Evolutionary conservation across 2,113 vertebrate genomes (phyloP), one percentile per base, ranked within the genome.

Genomic region (Dipodomys spectabilis): DNA sequence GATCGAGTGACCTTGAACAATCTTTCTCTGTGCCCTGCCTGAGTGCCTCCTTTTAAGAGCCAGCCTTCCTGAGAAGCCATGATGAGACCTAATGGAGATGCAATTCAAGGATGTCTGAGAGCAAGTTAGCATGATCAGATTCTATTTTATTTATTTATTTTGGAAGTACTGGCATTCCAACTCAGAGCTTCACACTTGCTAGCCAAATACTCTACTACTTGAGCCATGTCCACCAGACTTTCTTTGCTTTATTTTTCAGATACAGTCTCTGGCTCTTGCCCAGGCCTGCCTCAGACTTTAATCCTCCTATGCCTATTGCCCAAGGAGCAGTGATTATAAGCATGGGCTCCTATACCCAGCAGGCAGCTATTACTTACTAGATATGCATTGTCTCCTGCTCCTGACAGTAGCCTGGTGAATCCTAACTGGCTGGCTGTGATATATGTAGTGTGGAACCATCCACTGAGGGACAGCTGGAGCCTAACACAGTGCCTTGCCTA

Each of bases 1-100:
- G 82, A 94, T 72, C 2, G 13, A 90, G 44, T 64, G 44, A 95
- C 49, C 60, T 75, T 82, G 95, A 91, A 57, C 39, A 6, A 27
- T n/a, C 30, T 13, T 30, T 73, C 32, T 32, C n/a, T 39, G 10
- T 32, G 30, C 28, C 85, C 86, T 39, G 62, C 39, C 44, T 13
- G 28, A n/a, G 20, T 1, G 1, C 39, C 35, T 84, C 62, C 15
- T 72, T 10, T 15, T 35, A 32, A 82, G 65, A 57, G 45, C 22
- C 62, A 75, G 68, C 57, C 69, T 64, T 80, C 86, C 7, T 2
- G 4, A 62, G 86, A 78, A 83, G 30, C 28, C n/a, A 30, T 6
- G 44, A 49, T 0, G 18, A 80, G 30, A 30, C 10, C 15, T 3
- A 35, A 39, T 23, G 27, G 0, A 73, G 67, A 62, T 23, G 49